phyloP scores from a whole-genome alignment of 2,888 invertebrate species.

The Tetragnatha montana region DNA sequence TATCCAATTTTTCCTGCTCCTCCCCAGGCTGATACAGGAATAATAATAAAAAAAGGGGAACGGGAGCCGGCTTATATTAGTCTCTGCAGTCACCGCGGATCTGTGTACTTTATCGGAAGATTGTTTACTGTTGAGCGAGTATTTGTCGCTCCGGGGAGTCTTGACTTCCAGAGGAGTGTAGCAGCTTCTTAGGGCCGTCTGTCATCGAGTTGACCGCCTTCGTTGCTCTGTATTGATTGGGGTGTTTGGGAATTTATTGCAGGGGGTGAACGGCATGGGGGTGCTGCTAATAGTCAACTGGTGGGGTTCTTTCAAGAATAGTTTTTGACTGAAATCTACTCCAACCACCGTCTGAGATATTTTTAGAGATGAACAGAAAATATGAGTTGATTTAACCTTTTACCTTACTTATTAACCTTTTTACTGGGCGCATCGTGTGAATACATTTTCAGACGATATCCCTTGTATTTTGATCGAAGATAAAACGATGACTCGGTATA shows the following conservation, averaged over 20 bases:
- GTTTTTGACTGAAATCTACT: too few species aligned
- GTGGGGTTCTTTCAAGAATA: too few species aligned
- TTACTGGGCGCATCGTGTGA: too few species aligned
- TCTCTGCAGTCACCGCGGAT: conserved; percentile 2
- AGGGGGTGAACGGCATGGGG: neutral
- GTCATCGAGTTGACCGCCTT: neutral
- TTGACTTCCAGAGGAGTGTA: conserved; percentile 2
- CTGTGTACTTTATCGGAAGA: conserved; percentile 40
- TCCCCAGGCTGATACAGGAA: neutral
- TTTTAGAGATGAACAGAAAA: too few species aligned
- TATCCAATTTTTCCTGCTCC: neutral
- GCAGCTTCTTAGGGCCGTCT: neutral
- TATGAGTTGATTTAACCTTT: too few species aligned
- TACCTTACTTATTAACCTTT: too few species aligned
- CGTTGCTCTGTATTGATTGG: neutral
- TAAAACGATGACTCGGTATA: too few species aligned
- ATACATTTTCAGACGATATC: too few species aligned
- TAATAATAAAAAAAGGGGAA: neutral
- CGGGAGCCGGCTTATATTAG: conserved; percentile 20
- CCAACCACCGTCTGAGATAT: too few species aligned
- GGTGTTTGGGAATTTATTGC: neutral
- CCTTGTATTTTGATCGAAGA: too few species aligned
- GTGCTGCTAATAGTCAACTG: too few species aligned
- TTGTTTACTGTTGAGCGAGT: conserved; percentile 40
- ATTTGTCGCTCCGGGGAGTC: conserved; percentile 27